Base-by-base conservation (phyloP, 2,113 vertebrate species). In the Artemisiospiza belli region DNA sequence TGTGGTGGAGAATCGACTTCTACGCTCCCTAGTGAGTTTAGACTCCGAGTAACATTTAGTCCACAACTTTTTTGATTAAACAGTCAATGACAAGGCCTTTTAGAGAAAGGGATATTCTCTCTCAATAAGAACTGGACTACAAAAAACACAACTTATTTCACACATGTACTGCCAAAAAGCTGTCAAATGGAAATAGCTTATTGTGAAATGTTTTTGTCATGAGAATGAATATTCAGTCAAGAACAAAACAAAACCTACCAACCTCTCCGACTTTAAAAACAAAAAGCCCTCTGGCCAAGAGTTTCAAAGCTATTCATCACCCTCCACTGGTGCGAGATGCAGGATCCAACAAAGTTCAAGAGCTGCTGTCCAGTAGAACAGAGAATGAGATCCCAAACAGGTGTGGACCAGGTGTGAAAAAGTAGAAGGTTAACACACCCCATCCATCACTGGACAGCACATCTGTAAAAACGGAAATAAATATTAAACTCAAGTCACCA, bases 361-460 rank as follows among this genome's bases (percentile, higher is more conserved):
- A 93, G 66, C 77, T 73, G 73, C 76, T 91, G 86, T 86, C 66
- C 90, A 93, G 90, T 46, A 92, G 73, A 77, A 87, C 61, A 93
- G 83, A 23, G 76, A 92, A 90, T 75, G 66, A 93, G 90, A 88
- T 89, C 80, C 69, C 83, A 90, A 94, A 92, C 94, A 96, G 90
- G 94, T 94, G 95, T 87, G 86, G 80, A 89, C 92, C 95, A 95
- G 94, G 96, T 96, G 88, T 92, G 80, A 96, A 89, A 81, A 89
- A 89, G 68, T 17, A 87, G 61, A 86, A 90, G 66, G 83, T 93
- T 96, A 95, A 89, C 73, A 76, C 76, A 93, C 58, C n/a, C 66
- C 90, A 97, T 96, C 73, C 83, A 96, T 97, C 95, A 97, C 83
- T 51, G 77, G 54, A 82, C 52, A 94, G 80, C 90, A 95, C 86